Conservation (phyloP, 2,797 vertebrate species). For the Melanotaenia boesemani region DNA sequence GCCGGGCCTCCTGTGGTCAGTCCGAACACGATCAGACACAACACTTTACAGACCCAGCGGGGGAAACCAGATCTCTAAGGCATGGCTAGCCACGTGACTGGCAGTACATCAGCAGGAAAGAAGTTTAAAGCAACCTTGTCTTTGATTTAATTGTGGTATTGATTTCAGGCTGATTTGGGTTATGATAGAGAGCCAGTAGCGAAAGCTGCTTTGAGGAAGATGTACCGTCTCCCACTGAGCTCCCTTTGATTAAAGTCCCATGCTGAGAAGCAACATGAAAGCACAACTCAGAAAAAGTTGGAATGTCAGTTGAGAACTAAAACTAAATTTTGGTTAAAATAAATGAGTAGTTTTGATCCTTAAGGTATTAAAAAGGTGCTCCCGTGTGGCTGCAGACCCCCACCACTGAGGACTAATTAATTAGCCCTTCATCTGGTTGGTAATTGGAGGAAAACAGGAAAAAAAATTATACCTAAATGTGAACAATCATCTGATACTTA, state of each 20-base stretch:
- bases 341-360: conserved; percentile 8
- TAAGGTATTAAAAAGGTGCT: background rate
- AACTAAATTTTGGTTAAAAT: conserved; percentile 17
- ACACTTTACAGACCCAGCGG: conserved; percentile 37
- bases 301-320: conserved; percentile 5
- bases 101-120: conserved; percentile 2
- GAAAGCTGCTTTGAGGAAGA: conserved; percentile 36
- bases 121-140: conserved; percentile 29
- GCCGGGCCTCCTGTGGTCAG: conserved; percentile 28
- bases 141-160: conserved; percentile 26
- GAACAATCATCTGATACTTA: conserved; percentile 79
- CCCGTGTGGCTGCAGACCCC: background rate
- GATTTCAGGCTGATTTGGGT: conserved; percentile 24
- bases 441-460: background rate
- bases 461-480: background rate
- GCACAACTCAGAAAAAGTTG: conserved; percentile 22
- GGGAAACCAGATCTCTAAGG: conserved; percentile 29
- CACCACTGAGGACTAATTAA: no score
- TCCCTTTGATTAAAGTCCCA: conserved; percentile 39
- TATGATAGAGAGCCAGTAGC: background rate
- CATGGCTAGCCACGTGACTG: conserved; percentile 21
- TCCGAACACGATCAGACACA: conserved; percentile 31
- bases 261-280: conserved; percentile 38
- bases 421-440: no score
- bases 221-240: conserved; percentile 28